Base-by-base conservation (phyloP, 2,797 vertebrate genomes). In the Gadopsis marmoratus region DNA sequence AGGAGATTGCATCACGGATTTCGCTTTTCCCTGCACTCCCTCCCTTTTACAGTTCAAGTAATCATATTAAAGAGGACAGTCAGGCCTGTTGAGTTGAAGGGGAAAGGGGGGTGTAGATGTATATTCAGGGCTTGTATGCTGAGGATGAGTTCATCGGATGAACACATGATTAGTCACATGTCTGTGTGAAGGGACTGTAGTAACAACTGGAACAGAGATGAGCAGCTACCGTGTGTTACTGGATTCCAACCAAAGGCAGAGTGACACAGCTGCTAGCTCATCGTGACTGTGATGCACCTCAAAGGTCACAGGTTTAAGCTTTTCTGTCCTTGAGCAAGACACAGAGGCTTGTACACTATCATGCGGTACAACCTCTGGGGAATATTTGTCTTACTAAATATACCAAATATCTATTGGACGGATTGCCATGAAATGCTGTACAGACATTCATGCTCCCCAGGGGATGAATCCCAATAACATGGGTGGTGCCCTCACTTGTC, bases 1-100 rank as follows among this genome's bases (percentile, higher is more conserved):
- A 69, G 61, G 74, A 88, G 87, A 90, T 92, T 89, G 86, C 85
- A 87, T 90, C 83, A 88, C 63, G 73, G 78, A 74, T 83, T 81
- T 75, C 85, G 82, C 77, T 92, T 86, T 82, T 72, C 80, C 84
- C 73, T 81, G 45, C 70, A 31, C 65, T 76, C 70, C 74, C 83
- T 84, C 31, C 41, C 37, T 50, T 59, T 83, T 55, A 70, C 80
- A 72, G 67, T 65, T 64, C 50, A 53, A 67, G 73, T 74, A 50
- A 66, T 83, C 21, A 61, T 29, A 72, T 54, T 59, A 31, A 64
- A 61, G 35, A 82, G 51, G 35, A 74, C 11, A 8, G 55, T 45
- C 14, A 16, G 53, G 5, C 55, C 51, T 43, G 45, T 13, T 54
- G 5, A 45, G 60, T 2, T n/a, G 29, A 66, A 35, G 3, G 7